These are phyloP conservation scores for Papilio protenor DNA, from an alignment of 2,888 invertebrate genomes.

Conservation along the genomic window DNA sequence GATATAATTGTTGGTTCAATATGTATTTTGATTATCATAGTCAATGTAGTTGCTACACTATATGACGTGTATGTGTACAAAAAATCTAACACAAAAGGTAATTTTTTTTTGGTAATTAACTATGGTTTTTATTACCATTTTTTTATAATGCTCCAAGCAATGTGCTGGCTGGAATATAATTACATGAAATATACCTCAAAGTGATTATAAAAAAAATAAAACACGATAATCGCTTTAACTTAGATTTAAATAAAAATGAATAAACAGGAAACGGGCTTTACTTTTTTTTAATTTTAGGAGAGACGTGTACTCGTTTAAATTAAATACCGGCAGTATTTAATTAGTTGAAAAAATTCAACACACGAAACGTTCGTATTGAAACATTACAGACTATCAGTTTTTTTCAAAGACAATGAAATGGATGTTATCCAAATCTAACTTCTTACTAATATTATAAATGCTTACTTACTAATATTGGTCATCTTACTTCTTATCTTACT, in stretches of 20 bases:
- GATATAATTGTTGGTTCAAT: background rate
- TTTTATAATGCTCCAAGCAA: background rate
- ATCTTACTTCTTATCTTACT: too few species aligned
- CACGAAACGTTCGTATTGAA: too few species aligned
- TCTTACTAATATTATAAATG: too few species aligned
- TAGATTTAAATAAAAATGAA: background rate
- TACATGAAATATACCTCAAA: background rate
- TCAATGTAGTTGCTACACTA: conserved; percentile 1
- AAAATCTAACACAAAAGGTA: conserved; percentile 1
- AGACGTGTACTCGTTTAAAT: background rate
- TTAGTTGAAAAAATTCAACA: background rate
- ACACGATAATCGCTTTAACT: background rate
- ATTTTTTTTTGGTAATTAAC: conserved; percentile 15
- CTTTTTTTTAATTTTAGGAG: background rate
- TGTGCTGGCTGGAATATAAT: background rate
- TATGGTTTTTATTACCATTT: background rate
- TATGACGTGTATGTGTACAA: background rate
- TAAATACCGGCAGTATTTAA: background rate
- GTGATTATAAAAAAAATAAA: background rate
- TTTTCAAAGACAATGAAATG: too few species aligned
- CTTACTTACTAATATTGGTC: too few species aligned
- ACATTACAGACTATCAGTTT: too few species aligned
- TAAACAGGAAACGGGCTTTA: background rate
- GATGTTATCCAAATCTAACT: too few species aligned
- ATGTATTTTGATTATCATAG: background rate